These are phyloP conservation scores for Nasonia oneida DNA, from an alignment of 2,888 invertebrate genomes.

Conservation along the genomic window DNA sequence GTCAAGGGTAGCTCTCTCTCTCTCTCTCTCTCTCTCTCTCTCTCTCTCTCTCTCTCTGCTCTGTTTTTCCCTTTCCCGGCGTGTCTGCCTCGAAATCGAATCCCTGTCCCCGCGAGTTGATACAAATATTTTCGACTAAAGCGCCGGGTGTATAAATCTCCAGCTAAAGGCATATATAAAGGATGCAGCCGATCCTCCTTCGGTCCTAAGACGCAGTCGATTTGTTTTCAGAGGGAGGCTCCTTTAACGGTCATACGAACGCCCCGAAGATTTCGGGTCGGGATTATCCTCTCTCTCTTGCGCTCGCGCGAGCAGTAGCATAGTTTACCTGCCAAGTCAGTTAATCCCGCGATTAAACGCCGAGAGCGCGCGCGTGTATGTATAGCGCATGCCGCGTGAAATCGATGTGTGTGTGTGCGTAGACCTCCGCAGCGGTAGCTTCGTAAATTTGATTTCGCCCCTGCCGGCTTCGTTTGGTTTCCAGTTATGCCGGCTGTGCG, in stretches of 20 bases:
- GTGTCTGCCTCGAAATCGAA: not conserved
- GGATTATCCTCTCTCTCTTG: constrained; percentile 68
- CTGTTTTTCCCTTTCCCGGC: not conserved
- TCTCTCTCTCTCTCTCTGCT: too few relatives aligned
- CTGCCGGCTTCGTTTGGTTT: constrained; percentile 46
- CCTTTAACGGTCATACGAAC: constrained; percentile 63
- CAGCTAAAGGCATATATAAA: constrained; percentile 9
- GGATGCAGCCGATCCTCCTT: constrained; percentile 30
- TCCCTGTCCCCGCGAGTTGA: not conserved
- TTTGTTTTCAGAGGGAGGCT: constrained; percentile 52
- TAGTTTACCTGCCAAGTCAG: constrained; percentile 73
- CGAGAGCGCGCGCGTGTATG: constrained; percentile 56
- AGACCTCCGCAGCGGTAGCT: constrained; percentile 46
- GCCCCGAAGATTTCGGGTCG: constrained; percentile 69
- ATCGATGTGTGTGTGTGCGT: constrained; percentile 33
- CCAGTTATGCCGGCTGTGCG: constrained; percentile 7
- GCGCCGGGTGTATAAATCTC: not conserved
- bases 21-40: too few relatives aligned
- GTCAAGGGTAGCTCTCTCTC: not conserved
- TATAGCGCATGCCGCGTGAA: constrained; percentile 11
- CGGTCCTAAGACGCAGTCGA: constrained; percentile 38
- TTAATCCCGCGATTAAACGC: constrained; percentile 75
- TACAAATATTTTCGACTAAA: not conserved
- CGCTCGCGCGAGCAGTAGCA: constrained; percentile 72
- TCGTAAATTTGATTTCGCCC: constrained; percentile 60